phyloP scores from a whole-genome alignment of 2,888 invertebrate species.

The Oasisia sp. region DNA sequence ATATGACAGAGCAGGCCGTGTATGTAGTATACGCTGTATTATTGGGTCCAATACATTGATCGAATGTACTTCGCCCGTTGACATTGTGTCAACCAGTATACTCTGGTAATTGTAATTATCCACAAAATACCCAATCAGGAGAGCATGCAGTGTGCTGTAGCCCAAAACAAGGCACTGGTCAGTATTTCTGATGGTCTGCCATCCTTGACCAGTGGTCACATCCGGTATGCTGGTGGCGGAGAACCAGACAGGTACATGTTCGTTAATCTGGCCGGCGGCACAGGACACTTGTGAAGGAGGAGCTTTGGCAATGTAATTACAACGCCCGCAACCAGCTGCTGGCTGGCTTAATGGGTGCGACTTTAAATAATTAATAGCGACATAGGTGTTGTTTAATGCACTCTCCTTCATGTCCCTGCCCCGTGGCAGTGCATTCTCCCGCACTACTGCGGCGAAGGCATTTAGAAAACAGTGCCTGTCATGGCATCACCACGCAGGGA shows the following conservation, averaged over 20 bases:
- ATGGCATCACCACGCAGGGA: not conserved
- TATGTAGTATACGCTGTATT: too few species aligned
- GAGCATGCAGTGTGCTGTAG: not conserved
- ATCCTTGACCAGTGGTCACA: not conserved
- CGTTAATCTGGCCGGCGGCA: not conserved
- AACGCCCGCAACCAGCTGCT: not conserved
- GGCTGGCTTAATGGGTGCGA: not conserved
- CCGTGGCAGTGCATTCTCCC: not conserved
- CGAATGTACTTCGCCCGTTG: too few species aligned
- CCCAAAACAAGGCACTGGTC: not conserved
- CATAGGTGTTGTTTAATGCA: not conserved
- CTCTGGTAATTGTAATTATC: too few species aligned
- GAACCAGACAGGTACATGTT: not conserved
- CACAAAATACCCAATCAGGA: not conserved
- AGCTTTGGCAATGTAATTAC: not conserved
- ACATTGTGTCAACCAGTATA: too few species aligned
- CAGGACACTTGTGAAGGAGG: not conserved
- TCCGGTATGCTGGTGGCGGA: not conserved
- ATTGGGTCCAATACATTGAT: too few species aligned
- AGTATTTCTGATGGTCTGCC: not conserved
- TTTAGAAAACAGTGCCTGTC: not conserved
- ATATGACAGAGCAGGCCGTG: too few species aligned
- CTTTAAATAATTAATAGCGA: not conserved
- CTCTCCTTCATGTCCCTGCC: not conserved
- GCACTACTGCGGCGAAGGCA: not conserved